Evolutionary conservation across 2,888 invertebrate genomes (phyloP).

Genomic region (Saturnia pavonia): DNA sequence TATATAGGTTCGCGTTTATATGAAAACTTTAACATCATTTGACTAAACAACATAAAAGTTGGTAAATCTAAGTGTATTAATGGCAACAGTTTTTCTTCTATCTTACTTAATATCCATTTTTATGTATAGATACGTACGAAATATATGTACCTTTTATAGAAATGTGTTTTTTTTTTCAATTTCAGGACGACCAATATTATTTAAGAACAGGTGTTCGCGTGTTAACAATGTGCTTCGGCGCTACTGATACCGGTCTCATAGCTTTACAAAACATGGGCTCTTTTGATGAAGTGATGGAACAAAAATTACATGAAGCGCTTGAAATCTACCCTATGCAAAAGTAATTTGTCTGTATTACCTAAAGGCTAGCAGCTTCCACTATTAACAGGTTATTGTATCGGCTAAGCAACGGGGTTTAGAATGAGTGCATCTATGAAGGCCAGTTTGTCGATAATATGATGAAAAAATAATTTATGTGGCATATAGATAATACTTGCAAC

Average conservation of each 20-base stretch:
- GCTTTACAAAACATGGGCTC: conserved; percentile 24
- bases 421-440: neutral
- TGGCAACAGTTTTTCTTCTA: too few relatives aligned
- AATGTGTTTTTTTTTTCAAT: conserved; percentile 31
- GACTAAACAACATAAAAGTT: too few relatives aligned
- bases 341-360: conserved; percentile 11
- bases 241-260: conserved; percentile 34
- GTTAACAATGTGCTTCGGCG: conserved; percentile 45
- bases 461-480: neutral
- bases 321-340: conserved; percentile 19
- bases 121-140: neutral
- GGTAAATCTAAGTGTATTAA: too few relatives aligned
- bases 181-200: conserved; percentile 36
- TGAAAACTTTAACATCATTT: too few relatives aligned
- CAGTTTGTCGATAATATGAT: neutral
- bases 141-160: neutral
- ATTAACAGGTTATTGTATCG: neutral
- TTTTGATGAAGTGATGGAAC: conserved; percentile 26
- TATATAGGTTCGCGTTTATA: too few relatives aligned
- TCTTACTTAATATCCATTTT: too few relatives aligned
- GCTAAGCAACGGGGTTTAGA: neutral
- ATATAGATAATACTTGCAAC: neutral
- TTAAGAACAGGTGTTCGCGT: conserved; percentile 46
- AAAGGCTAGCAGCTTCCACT: neutral
- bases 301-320: conserved; percentile 8